Conservation (phyloP, 2,888 invertebrate genomes). For the Plagodis pulveraria region DNA sequence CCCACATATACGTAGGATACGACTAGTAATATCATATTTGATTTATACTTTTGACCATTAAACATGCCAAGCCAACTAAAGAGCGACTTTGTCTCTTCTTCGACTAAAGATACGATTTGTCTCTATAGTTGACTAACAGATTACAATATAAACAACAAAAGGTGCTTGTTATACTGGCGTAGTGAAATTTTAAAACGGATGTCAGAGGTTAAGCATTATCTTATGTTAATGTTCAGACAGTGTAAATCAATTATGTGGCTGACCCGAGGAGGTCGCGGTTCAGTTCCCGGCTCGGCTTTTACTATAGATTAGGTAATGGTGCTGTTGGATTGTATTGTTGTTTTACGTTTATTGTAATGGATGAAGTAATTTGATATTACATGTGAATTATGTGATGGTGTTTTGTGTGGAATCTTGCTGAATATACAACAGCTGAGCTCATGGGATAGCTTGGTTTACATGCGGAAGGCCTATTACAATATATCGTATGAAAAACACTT, state of each 20-base stretch:
- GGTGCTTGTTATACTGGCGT: slow-evolving; percentile 54
- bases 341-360: slow-evolving; percentile 24
- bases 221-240: slow-evolving; percentile 81
- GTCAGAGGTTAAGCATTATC: slow-evolving; percentile 82
- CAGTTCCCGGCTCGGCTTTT: slow-evolving; percentile 35
- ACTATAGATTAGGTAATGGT: slow-evolving; percentile 41
- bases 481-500: too few relatives aligned
- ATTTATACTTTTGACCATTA: too few relatives aligned
- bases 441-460: too few relatives aligned
- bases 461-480: too few relatives aligned
- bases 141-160: slow-evolving; percentile 36
- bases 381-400: not conserved
- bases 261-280: slow-evolving; percentile 68
- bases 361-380: not conserved
- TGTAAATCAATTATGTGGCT: slow-evolving; percentile 82
- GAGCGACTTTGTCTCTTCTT: too few relatives aligned
- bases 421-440: too few relatives aligned
- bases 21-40: too few relatives aligned
- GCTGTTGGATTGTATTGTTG: slow-evolving; percentile 28
- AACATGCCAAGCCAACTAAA: too few relatives aligned
- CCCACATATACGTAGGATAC: too few relatives aligned
- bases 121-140: not conserved
- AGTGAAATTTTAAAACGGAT: slow-evolving; percentile 75
- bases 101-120: too few relatives aligned
- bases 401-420: too few relatives aligned